Conservation (phyloP, 2,113 vertebrate species). For the Loxodonta africana region DNA sequence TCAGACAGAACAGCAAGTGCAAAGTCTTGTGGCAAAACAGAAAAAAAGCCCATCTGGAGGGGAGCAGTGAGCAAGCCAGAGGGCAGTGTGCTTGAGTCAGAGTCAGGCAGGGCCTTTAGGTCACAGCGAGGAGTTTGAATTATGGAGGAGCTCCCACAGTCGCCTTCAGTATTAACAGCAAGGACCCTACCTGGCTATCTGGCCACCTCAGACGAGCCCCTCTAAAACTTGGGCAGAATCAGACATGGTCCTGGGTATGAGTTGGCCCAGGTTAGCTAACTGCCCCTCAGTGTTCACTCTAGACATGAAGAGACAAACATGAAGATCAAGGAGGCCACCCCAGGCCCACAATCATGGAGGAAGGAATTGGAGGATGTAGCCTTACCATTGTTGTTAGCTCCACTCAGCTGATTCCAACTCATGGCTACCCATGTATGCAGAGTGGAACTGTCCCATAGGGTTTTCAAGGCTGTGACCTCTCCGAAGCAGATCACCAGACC, state of each 20-base stretch:
- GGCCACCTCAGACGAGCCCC: not conserved
- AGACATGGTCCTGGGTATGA: not conserved
- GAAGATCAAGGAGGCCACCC: not conserved
- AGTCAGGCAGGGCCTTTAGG: not conserved
- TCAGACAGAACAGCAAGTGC: too few species aligned
- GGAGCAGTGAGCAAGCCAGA: not conserved
- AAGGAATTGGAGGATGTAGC: not conserved
- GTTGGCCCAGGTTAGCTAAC: not conserved
- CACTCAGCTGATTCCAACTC: not conserved
- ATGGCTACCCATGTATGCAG: not conserved
- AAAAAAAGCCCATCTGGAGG: not conserved
- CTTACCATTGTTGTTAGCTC: not conserved
- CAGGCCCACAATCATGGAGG: accelerated
- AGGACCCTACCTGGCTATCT: accelerated
- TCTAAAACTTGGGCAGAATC: not conserved
- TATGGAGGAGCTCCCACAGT: not conserved
- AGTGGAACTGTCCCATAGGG: not conserved
- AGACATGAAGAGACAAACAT: not conserved
- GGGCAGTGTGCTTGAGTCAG: accelerated
- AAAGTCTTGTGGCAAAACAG: not conserved
- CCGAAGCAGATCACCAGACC: not conserved
- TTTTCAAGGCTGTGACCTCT: not conserved
- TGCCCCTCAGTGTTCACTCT: accelerated
- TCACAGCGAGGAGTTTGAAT: not conserved
- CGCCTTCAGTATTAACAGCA: not conserved